These are phyloP conservation scores for Idaea aversata DNA, from an alignment of 2,888 invertebrate species.

Conservation along the genomic window DNA sequence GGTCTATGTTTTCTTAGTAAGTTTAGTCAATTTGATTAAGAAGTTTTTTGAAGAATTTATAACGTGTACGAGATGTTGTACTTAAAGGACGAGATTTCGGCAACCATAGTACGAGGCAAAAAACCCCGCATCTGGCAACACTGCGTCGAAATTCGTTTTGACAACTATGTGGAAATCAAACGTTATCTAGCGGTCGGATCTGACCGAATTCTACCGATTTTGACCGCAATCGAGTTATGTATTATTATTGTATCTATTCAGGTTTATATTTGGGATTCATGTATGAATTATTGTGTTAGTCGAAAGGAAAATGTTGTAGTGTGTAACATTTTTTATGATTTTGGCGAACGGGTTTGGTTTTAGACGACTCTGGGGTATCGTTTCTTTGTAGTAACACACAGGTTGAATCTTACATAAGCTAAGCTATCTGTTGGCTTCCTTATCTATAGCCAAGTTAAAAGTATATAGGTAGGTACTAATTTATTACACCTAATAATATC, in stretches of 20 bases:
- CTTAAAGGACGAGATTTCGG: no score
- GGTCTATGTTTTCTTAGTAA: no score
- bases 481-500: no score
- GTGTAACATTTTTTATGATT: not conserved
- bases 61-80: no score
- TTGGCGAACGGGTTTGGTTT: not conserved
- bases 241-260: not conserved
- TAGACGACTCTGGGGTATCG: not conserved
- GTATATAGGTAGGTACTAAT: no score
- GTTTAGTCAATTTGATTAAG: no score
- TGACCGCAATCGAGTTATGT: not conserved
- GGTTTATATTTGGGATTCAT: not conserved
- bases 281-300: not conserved
- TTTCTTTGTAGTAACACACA: not conserved
- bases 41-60: no score
- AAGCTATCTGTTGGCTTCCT: no score
- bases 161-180: conserved; percentile 30
- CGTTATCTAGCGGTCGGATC: not conserved
- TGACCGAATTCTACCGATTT: not conserved
- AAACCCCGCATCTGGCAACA: conserved; percentile 29
- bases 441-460: no score
- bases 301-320: not conserved
- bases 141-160: conserved; percentile 28
- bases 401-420: no score
- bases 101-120: conserved; percentile 19